Conservation (phyloP, 1,140 invertebrate genomes). For the Plodia interpunctella region DNA sequence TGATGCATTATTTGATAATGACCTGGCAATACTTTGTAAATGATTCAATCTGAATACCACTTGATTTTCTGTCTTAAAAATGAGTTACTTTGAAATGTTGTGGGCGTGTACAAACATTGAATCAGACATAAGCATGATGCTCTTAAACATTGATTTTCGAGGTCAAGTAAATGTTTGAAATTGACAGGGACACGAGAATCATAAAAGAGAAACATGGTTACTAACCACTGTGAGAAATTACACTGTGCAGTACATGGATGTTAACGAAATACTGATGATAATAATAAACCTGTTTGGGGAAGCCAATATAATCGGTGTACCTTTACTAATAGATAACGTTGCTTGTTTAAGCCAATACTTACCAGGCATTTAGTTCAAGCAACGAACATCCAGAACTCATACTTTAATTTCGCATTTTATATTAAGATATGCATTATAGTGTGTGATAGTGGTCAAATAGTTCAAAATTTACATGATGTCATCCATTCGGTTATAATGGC, state of each 20-base stretch:
- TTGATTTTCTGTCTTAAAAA: background rate
- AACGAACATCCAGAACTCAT: no score
- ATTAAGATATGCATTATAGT: no score
- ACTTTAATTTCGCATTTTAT: no score
- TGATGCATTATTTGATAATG: background rate
- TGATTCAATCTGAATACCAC: slow-evolving; percentile 1
- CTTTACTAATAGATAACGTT: no score
- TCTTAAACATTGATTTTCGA: slow-evolving; percentile 24
- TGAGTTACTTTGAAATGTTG: slow-evolving; percentile 4
- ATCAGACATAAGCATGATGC: slow-evolving; percentile 13
- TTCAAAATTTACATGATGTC: no score
- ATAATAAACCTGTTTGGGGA: background rate
- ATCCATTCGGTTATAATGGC: no score
- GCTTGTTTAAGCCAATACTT: background rate
- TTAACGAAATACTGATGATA: background rate
- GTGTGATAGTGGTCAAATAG: no score
- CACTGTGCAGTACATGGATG: background rate
- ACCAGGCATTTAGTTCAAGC: background rate
- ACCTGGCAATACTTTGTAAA: background rate
- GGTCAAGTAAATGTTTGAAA: slow-evolving; percentile 17
- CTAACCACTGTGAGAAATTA: background rate
- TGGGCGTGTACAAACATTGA: slow-evolving; percentile 32
- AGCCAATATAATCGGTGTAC: background rate
- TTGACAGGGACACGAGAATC: background rate
- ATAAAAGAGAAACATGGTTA: background rate